phyloP scores from a whole-genome alignment of 1,140 invertebrate species.

The Oreohelix idahoensis region DNA sequence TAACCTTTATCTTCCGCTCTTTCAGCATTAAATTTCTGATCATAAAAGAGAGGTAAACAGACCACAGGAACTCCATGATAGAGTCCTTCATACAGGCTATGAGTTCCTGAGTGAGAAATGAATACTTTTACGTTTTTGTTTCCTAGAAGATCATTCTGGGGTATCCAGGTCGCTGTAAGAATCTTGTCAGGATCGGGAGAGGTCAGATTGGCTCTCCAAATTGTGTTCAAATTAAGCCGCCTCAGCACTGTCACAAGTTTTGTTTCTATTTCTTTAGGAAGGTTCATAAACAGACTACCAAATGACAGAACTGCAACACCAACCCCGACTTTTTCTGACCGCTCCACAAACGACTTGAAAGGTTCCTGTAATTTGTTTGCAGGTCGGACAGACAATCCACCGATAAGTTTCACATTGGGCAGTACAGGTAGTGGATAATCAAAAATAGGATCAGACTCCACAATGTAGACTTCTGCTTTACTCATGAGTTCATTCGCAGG shows the following conservation, averaged over 20 bases:
- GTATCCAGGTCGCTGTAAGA: conserved; percentile 39
- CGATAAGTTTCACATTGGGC: conserved; percentile 50
- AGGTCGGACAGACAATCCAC: conserved; percentile 41
- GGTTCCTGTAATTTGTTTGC: conserved; percentile 20
- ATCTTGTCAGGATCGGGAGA: conserved; percentile 29
- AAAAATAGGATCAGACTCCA: too few relatives aligned
- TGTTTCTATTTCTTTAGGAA: conserved; percentile 16
- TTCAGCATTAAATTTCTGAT: conserved; percentile 45
- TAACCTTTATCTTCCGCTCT: conserved; percentile 33
- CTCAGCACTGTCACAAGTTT: conserved; percentile 37
- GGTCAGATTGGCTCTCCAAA: conserved; percentile 18
- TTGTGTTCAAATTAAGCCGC: too few relatives aligned
- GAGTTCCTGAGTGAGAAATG: conserved; percentile 59
- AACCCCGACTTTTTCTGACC: neutral
- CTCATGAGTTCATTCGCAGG: too few relatives aligned
- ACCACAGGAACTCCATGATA: conserved; percentile 71
- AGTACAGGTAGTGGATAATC: conserved; percentile 48
- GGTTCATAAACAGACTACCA: conserved; percentile 41
- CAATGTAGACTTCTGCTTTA: too few relatives aligned
- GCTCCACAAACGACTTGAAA: too few relatives aligned
- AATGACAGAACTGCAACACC: conserved; percentile 50
- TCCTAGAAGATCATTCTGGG: too few relatives aligned
- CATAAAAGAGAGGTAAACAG: conserved; percentile 78
- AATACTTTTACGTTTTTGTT: conserved; percentile 48
- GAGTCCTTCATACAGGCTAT: conserved; percentile 52